Conservation (phyloP, 2,888 invertebrate genomes). For the Halictus ligatus region DNA sequence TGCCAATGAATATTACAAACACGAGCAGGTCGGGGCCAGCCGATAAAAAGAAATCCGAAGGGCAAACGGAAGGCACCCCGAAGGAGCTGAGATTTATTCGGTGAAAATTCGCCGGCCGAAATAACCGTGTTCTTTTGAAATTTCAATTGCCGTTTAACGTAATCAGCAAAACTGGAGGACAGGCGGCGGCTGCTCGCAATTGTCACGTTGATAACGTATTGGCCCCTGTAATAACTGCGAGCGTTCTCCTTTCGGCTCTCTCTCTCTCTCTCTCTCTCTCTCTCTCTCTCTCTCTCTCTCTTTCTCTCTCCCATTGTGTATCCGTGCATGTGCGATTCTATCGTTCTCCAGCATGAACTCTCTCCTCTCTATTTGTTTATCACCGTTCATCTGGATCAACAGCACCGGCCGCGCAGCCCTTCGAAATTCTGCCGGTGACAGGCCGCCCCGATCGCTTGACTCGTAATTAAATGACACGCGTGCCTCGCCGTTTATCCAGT, state of each 20-base stretch:
- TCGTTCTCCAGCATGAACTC: neutral
- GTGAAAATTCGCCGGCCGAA: neutral
- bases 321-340: neutral
- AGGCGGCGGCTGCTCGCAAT: slow-evolving; percentile 48
- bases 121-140: slow-evolving; percentile 24
- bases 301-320: neutral
- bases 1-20: slow-evolving; percentile 22
- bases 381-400: slow-evolving; percentile 34
- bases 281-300: slow-evolving; percentile 14
- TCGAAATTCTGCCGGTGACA: slow-evolving; percentile 60
- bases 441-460: slow-evolving; percentile 48
- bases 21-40: neutral
- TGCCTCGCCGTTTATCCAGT: slow-evolving; percentile 17
- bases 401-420: slow-evolving; percentile 18
- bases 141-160: slow-evolving; percentile 39
- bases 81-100: neutral
- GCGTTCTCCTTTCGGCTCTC: slow-evolving; percentile 17
- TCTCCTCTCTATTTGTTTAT: slow-evolving; percentile 35
- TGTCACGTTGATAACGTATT: slow-evolving; percentile 65
- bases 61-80: neutral
- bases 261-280: slow-evolving; percentile 8
- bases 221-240: slow-evolving; percentile 45
- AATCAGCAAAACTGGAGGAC: slow-evolving; percentile 33
- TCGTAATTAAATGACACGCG: slow-evolving; percentile 65
- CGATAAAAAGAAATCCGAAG: slow-evolving; percentile 1